A percentile compares a stretch with the other conserved stretches of the same genome.
Conservation (phyloP, 2,888 invertebrate genomes). For the Melipona beecheii region DNA sequence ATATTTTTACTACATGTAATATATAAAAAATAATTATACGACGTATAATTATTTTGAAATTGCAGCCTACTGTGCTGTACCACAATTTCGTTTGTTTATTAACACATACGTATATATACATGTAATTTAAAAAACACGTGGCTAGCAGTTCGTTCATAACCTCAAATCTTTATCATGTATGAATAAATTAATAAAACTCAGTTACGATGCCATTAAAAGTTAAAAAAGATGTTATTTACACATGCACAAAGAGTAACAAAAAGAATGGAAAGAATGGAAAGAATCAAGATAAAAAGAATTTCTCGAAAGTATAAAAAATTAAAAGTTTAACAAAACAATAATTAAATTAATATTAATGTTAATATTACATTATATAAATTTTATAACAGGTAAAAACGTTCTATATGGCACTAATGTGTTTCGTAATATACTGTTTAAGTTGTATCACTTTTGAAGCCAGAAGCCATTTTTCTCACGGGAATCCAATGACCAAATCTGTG, state of each 20-base stretch:
- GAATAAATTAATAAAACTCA: not conserved
- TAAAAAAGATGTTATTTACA: not conserved
- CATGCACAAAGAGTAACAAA: not conserved
- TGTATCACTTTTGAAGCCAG: conserved; percentile 73
- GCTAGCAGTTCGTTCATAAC: conserved; percentile 7
- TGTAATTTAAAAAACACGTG: conserved; percentile 11
- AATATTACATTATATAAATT: conserved; percentile 12
- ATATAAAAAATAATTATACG: conserved; percentile 13
- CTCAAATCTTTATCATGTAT: conserved; percentile 7
- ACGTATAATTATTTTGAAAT: conserved; percentile 20
- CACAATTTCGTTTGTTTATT: conserved; percentile 19
- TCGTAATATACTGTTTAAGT: conserved; percentile 74
- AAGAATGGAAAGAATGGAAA: not conserved
- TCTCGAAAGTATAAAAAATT: conserved; percentile 26
- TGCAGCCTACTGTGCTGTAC: not conserved
- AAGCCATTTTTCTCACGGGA: conserved; percentile 63
- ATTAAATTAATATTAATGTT: not conserved
- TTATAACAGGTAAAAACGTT: conserved; percentile 65
- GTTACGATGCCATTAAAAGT: conserved; percentile 40
- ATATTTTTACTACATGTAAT: no score
- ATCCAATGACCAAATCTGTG: conserved; percentile 68
- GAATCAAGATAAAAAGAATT: not conserved
- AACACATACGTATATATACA: not conserved
- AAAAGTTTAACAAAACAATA: not conserved
- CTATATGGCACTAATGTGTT: conserved; percentile 71